Conservation (phyloP, 2,888 invertebrate species). For the Synanthedon andrenaeformis region DNA sequence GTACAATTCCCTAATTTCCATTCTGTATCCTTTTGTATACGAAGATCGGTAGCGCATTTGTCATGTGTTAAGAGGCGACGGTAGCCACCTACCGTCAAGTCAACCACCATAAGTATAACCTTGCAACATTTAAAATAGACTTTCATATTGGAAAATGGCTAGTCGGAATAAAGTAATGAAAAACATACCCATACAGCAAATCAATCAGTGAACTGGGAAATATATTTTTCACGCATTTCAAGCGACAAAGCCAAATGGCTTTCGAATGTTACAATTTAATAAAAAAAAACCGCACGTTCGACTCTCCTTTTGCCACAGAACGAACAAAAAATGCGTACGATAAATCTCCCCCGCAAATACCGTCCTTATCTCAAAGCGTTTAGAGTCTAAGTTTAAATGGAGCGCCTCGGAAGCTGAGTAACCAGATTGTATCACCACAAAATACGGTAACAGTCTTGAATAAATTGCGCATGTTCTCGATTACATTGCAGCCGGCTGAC, state of each 20-base stretch:
- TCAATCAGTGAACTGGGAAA: not conserved
- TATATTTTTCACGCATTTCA: no score
- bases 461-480: not conserved
- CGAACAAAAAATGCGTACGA: not conserved
- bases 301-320: not conserved
- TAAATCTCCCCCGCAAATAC: not conserved
- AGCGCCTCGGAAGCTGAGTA: not conserved
- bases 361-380: not conserved
- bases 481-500: not conserved
- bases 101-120: no score
- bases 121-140: no score
- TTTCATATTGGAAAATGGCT: no score
- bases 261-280: conserved; percentile 1
- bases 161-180: no score
- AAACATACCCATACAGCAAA: no score
- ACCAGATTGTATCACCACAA: not conserved
- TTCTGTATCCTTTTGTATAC: no score
- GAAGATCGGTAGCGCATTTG: no score
- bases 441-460: not conserved
- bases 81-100: no score
- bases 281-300: not conserved
- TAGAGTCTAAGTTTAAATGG: not conserved
- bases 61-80: no score
- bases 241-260: conserved; percentile 1
- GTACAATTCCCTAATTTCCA: no score